Base-by-base conservation (phyloP, 2,888 invertebrate species). In the Nasonia oneida region DNA sequence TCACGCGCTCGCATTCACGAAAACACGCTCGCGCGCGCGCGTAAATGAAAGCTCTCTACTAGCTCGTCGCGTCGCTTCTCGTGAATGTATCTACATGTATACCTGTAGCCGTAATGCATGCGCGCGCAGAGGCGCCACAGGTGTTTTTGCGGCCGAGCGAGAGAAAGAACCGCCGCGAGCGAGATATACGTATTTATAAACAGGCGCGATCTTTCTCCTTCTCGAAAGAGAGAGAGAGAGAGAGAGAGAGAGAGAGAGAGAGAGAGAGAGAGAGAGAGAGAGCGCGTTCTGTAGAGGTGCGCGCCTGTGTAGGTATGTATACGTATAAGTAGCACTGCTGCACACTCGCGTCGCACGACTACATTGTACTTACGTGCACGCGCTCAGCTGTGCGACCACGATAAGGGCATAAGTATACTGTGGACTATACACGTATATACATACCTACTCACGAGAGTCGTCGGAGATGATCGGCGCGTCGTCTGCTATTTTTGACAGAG, bases 401-500 rank as follows among this genome's bases (percentile, higher is more conserved):
- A 53, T 15, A 15, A 53, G 18, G 0, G 18, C 53, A 15, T 3
- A 4, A 15, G 50, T 15, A 18, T 53, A 18, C 47, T 29, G 29
- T 1, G 29, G 29, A 29, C 29, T 29, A 29, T 29, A 29, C 29
- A 29, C 14, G 50, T n/a, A 33, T 75, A 50, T 47, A 5, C 1
- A n/a, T 4, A 18, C 14, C 23, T 12, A 47, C 10, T 42, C 8
- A 18, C 29, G n/a, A 14, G 42, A 10, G 42, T n/a, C 2, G 42
- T n/a, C 2, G n/a, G 64, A 15, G 78, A 42, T 47, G 50, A 79
- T 33, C 18, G 53, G 64, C n/a, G 50, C 75, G 76, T 70, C 82
- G 76, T 81, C 81, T 81, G 82, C 67, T 75, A 76, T 76, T 82
- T 76, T 76, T 67, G 81, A 81, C 73, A 81, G 42, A 23, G 74